Base-by-base conservation (phyloP, 2,888 invertebrate species). In the Endomychus coccineus region DNA sequence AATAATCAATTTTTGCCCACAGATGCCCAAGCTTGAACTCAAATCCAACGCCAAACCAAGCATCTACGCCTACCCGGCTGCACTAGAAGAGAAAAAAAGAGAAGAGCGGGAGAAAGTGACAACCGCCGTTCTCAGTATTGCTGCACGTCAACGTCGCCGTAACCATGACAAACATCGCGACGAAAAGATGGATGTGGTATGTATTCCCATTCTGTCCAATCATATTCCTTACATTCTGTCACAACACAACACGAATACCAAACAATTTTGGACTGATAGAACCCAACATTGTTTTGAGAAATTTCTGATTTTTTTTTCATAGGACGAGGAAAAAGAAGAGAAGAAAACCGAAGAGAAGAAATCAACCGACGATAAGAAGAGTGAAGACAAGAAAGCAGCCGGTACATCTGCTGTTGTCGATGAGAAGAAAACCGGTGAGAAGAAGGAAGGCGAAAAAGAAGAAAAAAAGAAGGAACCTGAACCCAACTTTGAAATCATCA, bases 21-120 rank as follows among this genome's bases (percentile, higher is more conserved):
- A 84, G 70, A 91, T 91, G 90, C 91, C 91, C 1, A 90, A 90
- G 62, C 70, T 97, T 58, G 91, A 95, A 51, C 77, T 90, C 39
- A 83, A 82, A 55, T 97, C 95, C 0, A 88, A 87, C 58, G 90
- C 95, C 1, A 88, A 89, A 57, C 96, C 97, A 4, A 94, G 94
- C 2, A 72, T 86, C 13, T 99, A 89, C 61, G 97, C 96, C 0
- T 99, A 99, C 60, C 96, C 97, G 1, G 89, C 97, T 5, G 83
- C 95, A 0, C 69, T 98, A 36, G 97, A 98, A 69, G 96, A 97
- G 64, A 97, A 98, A 71, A 97, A 97, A 70, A 90, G 95, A 22
- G 95, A 96, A 61, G 92, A 94, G 63, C 80, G 91, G 19, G 97
- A 98, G 64, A 91, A 97, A 59, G 95, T 98, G 2, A 92, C 95